phyloP scores from a whole-genome alignment of 2,797 vertebrate species.

The Remorina albescens region DNA sequence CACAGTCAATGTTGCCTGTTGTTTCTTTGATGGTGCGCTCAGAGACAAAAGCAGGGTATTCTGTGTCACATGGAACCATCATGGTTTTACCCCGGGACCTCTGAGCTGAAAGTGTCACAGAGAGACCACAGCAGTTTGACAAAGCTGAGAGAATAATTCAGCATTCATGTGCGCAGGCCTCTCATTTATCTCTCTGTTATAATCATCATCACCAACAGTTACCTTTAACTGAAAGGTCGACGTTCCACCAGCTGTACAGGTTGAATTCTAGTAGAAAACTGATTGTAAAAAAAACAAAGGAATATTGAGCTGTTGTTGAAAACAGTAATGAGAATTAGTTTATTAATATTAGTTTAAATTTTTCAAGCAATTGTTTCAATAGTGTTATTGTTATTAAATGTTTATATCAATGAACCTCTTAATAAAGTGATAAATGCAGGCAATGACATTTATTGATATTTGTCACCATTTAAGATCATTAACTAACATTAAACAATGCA shows the following conservation, averaged over 20 bases:
- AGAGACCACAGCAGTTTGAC: not conserved
- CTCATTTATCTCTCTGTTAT: not conserved
- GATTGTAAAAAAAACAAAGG: conserved; percentile 44
- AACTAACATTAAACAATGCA: not conserved
- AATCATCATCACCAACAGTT: conserved; percentile 17
- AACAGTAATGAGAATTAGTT: not conserved
- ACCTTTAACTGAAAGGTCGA: conserved; percentile 93
- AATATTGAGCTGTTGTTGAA: not conserved
- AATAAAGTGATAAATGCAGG: not conserved
- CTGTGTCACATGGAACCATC: conserved; percentile 96
- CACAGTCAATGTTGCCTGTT: conserved; percentile 93
- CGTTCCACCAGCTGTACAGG: conserved; percentile 97
- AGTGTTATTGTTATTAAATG: too few species aligned
- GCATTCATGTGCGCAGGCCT: rapidly evolving
- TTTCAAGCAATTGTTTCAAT: not conserved
- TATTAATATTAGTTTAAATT: not conserved
- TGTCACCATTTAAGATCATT: not conserved
- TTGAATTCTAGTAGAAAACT: conserved; percentile 98
- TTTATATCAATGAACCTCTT: too few species aligned
- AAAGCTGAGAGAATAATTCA: not conserved
- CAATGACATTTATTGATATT: not conserved
- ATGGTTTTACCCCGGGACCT: conserved; percentile 88
- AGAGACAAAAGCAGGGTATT: conserved; percentile 98
- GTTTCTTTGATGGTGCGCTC: conserved; percentile 99
- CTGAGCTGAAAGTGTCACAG: conserved; percentile 85